phyloP scores from a whole-genome alignment of 2,888 invertebrate genomes.

The Agrilus mali region DNA sequence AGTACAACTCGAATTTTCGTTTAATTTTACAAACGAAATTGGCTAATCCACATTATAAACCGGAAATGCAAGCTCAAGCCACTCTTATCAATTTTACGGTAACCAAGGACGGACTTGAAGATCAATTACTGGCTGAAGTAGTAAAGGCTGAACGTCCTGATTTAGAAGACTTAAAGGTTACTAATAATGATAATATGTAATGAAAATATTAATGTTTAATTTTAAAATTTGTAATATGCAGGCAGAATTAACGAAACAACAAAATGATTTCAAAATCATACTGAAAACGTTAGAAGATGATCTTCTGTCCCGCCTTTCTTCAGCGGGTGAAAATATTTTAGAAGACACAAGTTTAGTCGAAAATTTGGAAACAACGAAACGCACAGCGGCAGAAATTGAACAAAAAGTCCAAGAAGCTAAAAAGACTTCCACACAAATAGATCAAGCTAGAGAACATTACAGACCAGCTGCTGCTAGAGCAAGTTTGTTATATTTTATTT shows the following conservation, averaged over 20 bases:
- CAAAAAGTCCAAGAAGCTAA: conserved; percentile 86
- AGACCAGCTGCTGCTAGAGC: conserved; percentile 86
- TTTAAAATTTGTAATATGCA: conserved; percentile 19
- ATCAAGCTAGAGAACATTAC: conserved; percentile 80
- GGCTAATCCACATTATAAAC: conserved; percentile 95
- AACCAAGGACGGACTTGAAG: conserved; percentile 89
- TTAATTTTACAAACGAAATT: conserved; percentile 88
- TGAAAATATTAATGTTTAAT: too few relatives aligned
- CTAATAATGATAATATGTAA: too few relatives aligned
- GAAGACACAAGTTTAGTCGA: conserved; percentile 92
- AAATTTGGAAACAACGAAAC: conserved; percentile 90
- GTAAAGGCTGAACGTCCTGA: conserved; percentile 95
- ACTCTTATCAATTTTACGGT: conserved; percentile 96
- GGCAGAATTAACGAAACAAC: conserved; percentile 89
- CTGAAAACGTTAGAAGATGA: conserved; percentile 88
- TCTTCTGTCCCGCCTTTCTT: conserved; percentile 75
- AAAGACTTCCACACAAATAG: conserved; percentile 83
- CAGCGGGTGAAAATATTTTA: conserved; percentile 85
- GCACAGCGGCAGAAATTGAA: conserved; percentile 92
- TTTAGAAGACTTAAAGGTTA: conserved; percentile 76
- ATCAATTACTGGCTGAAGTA: conserved; percentile 90
- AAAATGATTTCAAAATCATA: conserved; percentile 94
- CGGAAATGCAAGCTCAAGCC: conserved; percentile 97
- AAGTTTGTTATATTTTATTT: conserved; percentile 85
- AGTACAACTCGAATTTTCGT: conserved; percentile 77